Percentiles rank a stretch among this genome's conserved stretches.
Evolutionary conservation across 2,113 vertebrate species (phyloP).

Genomic region (Myodes glareolus): DNA sequence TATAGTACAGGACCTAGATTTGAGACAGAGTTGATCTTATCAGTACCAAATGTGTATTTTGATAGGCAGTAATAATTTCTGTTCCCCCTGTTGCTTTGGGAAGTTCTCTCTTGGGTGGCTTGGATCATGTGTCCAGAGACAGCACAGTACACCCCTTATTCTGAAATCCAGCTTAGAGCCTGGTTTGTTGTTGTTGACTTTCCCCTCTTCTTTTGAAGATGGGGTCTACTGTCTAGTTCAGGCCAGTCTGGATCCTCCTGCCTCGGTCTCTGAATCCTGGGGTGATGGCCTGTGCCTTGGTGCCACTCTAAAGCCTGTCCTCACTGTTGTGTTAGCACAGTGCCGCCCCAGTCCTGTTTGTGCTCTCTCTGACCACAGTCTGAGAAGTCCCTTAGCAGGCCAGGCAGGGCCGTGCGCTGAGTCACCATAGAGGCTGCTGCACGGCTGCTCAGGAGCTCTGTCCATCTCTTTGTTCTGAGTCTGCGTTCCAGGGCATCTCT

Average conservation of each 20-base stretch:
- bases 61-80: background rate
- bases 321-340: background rate
- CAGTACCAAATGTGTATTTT: background rate
- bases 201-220: background rate
- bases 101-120: background rate
- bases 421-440: background rate
- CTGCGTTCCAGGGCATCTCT: background rate
- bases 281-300: background rate
- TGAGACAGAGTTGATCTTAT: background rate
- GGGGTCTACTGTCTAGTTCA: background rate
- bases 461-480: conserved; percentile 8
- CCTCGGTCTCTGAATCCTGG: background rate
- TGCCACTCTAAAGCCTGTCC: background rate
- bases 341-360: background rate
- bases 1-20: background rate
- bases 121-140: background rate
- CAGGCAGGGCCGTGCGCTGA: background rate
- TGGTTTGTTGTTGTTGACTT: background rate
- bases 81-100: background rate
- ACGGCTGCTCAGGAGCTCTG: background rate
- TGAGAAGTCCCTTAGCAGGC: background rate
- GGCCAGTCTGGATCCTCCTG: background rate
- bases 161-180: background rate
- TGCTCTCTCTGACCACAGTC: background rate
- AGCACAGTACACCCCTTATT: background rate